Evolutionary conservation across 2,113 vertebrate genomes (phyloP), one percentile per base, ranked within the genome.

Genomic region (Dipodomys ordii): DNA sequence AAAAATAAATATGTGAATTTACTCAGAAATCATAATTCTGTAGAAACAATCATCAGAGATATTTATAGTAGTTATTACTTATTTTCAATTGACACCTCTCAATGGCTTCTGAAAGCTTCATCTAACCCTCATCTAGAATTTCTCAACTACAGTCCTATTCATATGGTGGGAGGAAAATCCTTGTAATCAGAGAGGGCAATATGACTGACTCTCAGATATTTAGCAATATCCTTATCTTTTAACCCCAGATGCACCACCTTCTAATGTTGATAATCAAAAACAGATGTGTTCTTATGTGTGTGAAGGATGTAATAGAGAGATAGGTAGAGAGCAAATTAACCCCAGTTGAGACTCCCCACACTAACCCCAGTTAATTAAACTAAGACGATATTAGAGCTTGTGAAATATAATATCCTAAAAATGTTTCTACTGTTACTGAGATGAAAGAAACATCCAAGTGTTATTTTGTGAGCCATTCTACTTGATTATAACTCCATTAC

Each of bases 31-130:
- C 16, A 19, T 90, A 84, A 72, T 80, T 81, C 32, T 72, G 3
- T 49, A 84, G 73, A 90, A 92, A 87, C 25, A 77, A 90, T 11
- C 49, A 12, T 12, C 49, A 85, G 60, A 82, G 72, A 69, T 92
- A 81, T 39, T n/a, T 65, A 7, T 0, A 23, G 30, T 83, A 65
- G 16, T 91, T 78, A 67, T 64, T 90, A 39, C 25, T 83, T 92
- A 84, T 18, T 90, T 62, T 27, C 30, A 90, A 49, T 35, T 67
- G 64, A 83, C n/a, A 32, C 2, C 8, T 49, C 11, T 90, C n/a
- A 65, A n/a, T 80, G 6, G 9, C 25, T 82, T 83, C 73, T 78
- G 23, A 64, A 84, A 79, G 0, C 53, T 83, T 44, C 85, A 16
- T 77, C 25, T 62, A 72, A 92, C 0, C 39, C 11, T 68, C 85